These are phyloP conservation scores for Telmatherina bonti DNA, from an alignment of 2,797 vertebrate species.

Conservation along the genomic window DNA sequence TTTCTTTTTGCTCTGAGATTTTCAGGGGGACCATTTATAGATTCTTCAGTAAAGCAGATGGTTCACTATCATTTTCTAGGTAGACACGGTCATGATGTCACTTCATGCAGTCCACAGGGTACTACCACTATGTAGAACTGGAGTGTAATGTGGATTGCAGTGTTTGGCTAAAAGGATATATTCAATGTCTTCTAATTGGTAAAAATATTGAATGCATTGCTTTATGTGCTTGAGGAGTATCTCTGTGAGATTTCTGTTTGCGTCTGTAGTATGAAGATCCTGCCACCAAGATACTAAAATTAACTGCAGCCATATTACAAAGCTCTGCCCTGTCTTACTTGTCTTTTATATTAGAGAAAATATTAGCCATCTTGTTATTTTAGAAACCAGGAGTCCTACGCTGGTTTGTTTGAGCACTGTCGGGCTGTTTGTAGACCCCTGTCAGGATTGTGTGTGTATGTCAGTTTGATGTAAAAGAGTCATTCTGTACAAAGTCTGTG, in stretches of 20 bases:
- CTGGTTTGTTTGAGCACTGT: neutral
- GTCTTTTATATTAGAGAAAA: too few relatives aligned
- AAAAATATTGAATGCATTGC: neutral
- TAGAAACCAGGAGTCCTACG: neutral
- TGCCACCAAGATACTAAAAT: too few relatives aligned
- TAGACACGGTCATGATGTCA: neutral
- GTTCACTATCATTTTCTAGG: slow-evolving; percentile 31
- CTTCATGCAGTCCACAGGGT: neutral
- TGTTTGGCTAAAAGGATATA: neutral
- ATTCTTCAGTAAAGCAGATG: slow-evolving; percentile 38
- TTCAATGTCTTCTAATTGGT: neutral
- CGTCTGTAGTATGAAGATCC: too few relatives aligned
- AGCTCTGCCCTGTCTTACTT: too few relatives aligned
- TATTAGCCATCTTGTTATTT: too few relatives aligned
- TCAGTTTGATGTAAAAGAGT: neutral
- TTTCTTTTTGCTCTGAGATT: slow-evolving; percentile 23
- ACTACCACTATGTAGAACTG: neutral
- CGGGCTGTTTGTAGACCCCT: neutral
- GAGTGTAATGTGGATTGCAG: neutral
- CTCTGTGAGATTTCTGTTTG: neutral
- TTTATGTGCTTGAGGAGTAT: slow-evolving; percentile 2
- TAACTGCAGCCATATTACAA: too few relatives aligned
- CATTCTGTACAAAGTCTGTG: too few relatives aligned
- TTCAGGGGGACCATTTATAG: slow-evolving; percentile 40
- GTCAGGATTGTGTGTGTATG: neutral